Evolutionary conservation across 35 echinoderm and acorn worm genomes (phyloP), one percentile per base, ranked within the genome.

Genomic region (Nesometra sesokonis): DNA sequence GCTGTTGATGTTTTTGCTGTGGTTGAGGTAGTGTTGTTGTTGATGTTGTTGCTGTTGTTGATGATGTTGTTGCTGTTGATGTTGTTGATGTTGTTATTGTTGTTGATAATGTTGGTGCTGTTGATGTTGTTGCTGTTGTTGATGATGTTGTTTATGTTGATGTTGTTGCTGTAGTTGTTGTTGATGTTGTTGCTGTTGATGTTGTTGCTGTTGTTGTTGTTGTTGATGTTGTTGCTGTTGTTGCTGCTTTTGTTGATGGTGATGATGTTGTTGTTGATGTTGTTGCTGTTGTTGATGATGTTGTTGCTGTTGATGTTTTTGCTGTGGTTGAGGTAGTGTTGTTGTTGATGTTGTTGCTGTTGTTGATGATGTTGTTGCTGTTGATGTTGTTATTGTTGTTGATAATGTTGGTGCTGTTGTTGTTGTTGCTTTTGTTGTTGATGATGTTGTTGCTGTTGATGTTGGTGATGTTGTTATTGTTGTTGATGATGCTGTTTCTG

Each of bases 41-140:
- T 80, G 32, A 15, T 80, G 78, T 80, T 80, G 78, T 29, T 80
- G 78, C 31, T 80, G 78, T 29, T 80, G 13, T 80, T 80, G 78
- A 15, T 80, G 78, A 15, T 80, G 78, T 80, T 80, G 31, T 15
- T 29, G 78, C 11, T 80, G 78, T 11, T 80, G 78, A 27, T 80
- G 78, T 29, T 80, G 78, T 11, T 80, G 31, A 13, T 33, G 31
- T 27, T 15, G 13, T 15, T 29, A 15, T 80, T 15, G 78, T 29
- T 31, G 31, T 29, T 15, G 78, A 15, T 80, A 31, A 15, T 31
- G 31, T 31, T 80, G 13, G 11, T 80, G 78, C 11, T 29, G 13
- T 11, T 80, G 78, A 29, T 80, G 31, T 80, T 33, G 78, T 11
- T 33, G 31, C 13, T 80, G 78, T 80, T 80, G 31, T 11, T 80